Conservation (phyloP, 2,797 vertebrate genomes). For the Orestias chungarensis region DNA sequence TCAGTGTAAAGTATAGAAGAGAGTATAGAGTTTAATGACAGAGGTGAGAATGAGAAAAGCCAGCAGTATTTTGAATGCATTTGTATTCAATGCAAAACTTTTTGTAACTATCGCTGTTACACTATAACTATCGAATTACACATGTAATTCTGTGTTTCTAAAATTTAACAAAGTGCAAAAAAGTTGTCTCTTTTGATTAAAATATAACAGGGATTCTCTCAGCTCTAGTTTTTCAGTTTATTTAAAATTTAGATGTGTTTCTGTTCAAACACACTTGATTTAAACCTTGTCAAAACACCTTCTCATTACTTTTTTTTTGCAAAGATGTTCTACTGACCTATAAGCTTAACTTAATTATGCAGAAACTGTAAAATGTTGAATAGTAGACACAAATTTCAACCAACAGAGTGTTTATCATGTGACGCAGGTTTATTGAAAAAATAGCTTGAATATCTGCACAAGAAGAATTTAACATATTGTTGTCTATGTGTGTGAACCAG, state of each 20-base stretch:
- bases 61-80: background rate
- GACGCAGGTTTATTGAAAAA: too few relatives aligned
- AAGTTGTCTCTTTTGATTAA: constrained; percentile 1
- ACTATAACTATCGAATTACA: too few relatives aligned
- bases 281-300: background rate
- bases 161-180: background rate
- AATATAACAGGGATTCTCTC: background rate
- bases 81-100: background rate
- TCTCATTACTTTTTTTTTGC: background rate
- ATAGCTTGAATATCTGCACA: too few relatives aligned
- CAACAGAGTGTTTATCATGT: too few relatives aligned
- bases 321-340: background rate
- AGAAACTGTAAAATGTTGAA: background rate
- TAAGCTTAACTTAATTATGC: background rate
- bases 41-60: background rate
- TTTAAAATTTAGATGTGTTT: background rate
- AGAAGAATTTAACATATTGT: too few relatives aligned
- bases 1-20: background rate
- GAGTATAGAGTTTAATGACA: background rate
- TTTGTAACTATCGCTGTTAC: background rate
- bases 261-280: background rate
- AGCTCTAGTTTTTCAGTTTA: background rate
- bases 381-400: too few relatives aligned
- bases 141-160: background rate
- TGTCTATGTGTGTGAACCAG: too few relatives aligned